Evolutionary conservation across 23 tunicate species (phyloP).

Genomic region (Halocynthia roretzi): DNA sequence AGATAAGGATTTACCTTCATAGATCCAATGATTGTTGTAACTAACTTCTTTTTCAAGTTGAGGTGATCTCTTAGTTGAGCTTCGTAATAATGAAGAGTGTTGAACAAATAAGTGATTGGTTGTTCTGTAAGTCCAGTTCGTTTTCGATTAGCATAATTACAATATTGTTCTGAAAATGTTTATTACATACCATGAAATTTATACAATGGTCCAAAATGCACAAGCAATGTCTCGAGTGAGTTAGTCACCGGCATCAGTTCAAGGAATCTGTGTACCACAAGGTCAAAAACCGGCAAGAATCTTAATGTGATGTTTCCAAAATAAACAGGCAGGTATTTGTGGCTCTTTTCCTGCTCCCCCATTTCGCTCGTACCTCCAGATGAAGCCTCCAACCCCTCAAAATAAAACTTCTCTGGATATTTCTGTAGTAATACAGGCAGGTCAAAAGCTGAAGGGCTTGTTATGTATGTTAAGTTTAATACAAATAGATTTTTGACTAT

Average conservation of each 20-base stretch:
- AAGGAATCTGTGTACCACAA: constrained; percentile 83
- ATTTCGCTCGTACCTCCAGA: neutral
- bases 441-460: no score
- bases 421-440: constrained; percentile 16
- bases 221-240: constrained; percentile 64
- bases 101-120: constrained; percentile 82
- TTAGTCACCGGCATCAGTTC: constrained; percentile 55
- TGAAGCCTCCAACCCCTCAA: constrained; percentile 47
- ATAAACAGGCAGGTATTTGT: constrained; percentile 56
- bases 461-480: no score
- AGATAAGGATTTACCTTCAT: constrained; percentile 30
- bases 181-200: constrained; percentile 75
- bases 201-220: constrained; percentile 64
- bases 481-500: neutral
- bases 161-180: neutral
- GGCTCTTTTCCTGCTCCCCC: neutral
- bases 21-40: constrained; percentile 62
- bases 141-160: neutral
- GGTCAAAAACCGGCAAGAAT: constrained; percentile 83
- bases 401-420: constrained; percentile 72
- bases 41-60: constrained; percentile 55
- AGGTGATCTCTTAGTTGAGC: constrained; percentile 38
- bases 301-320: constrained; percentile 85
- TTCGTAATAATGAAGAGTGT: constrained; percentile 92
- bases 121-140: constrained; percentile 24